Conservation (phyloP, 2,113 vertebrate genomes). For the Anoura caudifer region DNA sequence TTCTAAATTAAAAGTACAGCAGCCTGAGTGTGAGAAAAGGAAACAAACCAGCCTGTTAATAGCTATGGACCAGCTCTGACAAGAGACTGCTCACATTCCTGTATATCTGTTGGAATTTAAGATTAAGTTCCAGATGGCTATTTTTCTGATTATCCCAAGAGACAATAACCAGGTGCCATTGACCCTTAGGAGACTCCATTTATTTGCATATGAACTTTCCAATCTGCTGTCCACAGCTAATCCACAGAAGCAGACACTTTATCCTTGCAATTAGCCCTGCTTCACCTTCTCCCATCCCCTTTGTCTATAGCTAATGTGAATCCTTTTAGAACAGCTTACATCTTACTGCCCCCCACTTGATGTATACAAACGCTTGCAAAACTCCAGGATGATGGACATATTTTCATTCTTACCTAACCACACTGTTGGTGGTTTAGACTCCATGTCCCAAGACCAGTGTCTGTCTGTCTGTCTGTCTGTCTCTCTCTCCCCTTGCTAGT, state of each 20-base stretch:
- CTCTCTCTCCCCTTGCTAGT: no score
- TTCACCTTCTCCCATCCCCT: background rate
- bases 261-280: background rate
- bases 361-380: background rate
- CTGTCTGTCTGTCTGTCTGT: background rate
- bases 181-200: background rate
- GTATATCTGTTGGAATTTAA: background rate
- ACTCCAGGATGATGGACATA: background rate
- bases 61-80: background rate
- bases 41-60: background rate
- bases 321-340: background rate
- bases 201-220: background rate
- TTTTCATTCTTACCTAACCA: background rate
- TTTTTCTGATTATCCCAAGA: background rate
- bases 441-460: background rate
- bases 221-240: background rate
- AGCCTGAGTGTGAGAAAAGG: background rate
- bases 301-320: background rate
- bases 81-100: background rate
- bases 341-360: background rate
- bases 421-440: background rate
- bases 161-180: background rate
- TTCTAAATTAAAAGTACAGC: background rate
- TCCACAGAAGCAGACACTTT: background rate
- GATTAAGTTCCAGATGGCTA: background rate